These are phyloP conservation scores for Lasaia peninsularis DNA, from an alignment of 1,140 invertebrate species.

Conservation along the genomic window DNA sequence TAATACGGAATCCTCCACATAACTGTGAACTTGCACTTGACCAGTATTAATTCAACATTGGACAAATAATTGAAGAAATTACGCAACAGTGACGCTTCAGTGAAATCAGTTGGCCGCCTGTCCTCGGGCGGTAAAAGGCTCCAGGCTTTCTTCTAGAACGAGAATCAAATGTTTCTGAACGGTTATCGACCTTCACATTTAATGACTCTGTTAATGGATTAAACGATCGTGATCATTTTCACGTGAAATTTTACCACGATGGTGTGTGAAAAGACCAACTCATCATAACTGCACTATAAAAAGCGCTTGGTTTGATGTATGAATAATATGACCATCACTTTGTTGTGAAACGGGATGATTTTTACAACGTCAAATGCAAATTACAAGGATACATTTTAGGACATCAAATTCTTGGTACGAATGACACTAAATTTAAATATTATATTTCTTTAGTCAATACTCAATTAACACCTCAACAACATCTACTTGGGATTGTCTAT, in stretches of 20 bases:
- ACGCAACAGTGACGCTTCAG: slow-evolving; percentile 54
- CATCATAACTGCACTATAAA: slow-evolving; percentile 34
- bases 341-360: too few species aligned
- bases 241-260: slow-evolving; percentile 54
- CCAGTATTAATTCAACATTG: background rate
- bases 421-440: too few species aligned
- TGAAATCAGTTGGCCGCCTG: slow-evolving; percentile 47
- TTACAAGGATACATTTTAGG: too few species aligned
- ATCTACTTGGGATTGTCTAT: too few species aligned
- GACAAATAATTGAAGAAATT: slow-evolving; percentile 59
- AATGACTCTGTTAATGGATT: slow-evolving; percentile 59
- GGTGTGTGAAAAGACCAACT: slow-evolving; percentile 45
- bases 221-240: slow-evolving; percentile 58
- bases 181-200: slow-evolving; percentile 55
- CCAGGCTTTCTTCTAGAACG: slow-evolving; percentile 54
- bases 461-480: too few species aligned
- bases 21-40: too few species aligned
- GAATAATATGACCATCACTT: too few species aligned
- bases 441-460: too few species aligned
- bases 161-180: slow-evolving; percentile 43
- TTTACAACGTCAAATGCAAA: too few species aligned
- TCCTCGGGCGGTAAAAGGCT: slow-evolving; percentile 53
- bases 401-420: too few species aligned
- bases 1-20: too few species aligned
- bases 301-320: slow-evolving; percentile 36